These are phyloP conservation scores for Anadara kagoshimensis DNA, from an alignment of 1,140 invertebrate species.

Conservation along the genomic window DNA sequence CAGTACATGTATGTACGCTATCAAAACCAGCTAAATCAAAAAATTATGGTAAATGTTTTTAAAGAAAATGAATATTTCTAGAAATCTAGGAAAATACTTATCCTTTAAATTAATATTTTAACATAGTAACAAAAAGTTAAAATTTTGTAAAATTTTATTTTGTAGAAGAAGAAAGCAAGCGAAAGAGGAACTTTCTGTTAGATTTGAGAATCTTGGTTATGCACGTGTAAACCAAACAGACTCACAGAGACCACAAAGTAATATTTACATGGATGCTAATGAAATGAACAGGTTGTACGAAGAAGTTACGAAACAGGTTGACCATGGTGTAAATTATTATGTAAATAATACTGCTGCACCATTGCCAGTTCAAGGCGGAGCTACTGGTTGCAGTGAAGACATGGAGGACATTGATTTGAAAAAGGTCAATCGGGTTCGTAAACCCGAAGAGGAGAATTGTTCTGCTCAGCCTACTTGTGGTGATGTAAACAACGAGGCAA, in stretches of 20 bases:
- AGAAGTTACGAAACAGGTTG: constrained; percentile 35
- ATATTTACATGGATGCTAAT: constrained; percentile 41
- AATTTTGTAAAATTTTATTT: not conserved
- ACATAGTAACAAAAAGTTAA: not conserved
- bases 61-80: not conserved
- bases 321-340: constrained; percentile 39
- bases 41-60: no score
- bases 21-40: no score
- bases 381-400: constrained; percentile 7
- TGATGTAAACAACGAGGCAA: not conserved
- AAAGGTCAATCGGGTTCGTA: constrained; percentile 8
- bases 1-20: no score
- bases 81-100: not conserved
- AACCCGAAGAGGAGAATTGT: not conserved
- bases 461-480: not conserved
- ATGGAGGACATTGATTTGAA: constrained; percentile 26
- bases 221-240: constrained; percentile 4
- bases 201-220: constrained; percentile 16
- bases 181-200: not conserved
- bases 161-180: constrained; percentile 4
- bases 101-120: not conserved
- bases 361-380: not conserved
- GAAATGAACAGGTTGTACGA: constrained; percentile 42
- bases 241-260: constrained; percentile 16
- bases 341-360: not conserved